These are phyloP conservation scores for Herminia tarsipennalis DNA, from an alignment of 2,888 invertebrate species.

Conservation along the genomic window DNA sequence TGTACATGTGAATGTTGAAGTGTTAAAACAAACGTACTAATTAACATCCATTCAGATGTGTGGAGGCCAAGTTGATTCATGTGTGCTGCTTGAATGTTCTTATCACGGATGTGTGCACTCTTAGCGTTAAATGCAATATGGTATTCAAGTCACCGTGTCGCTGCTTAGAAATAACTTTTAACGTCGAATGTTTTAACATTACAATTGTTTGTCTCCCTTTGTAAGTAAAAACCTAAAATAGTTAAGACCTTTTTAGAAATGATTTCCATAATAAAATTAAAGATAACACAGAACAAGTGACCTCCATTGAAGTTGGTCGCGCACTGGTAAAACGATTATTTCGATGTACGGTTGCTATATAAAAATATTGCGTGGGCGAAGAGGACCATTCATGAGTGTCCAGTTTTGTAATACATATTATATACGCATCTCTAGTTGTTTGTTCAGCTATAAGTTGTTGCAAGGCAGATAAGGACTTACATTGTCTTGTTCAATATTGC, in stretches of 20 bases:
- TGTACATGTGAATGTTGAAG: constrained; percentile 57
- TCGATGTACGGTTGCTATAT: constrained; percentile 50
- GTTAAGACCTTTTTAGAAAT: constrained; percentile 14
- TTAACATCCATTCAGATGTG: constrained; percentile 80
- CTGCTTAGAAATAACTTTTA: constrained; percentile 51
- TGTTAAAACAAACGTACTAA: constrained; percentile 80
- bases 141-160: constrained; percentile 54
- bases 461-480: constrained; percentile 31
- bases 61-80: constrained; percentile 71
- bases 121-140: constrained; percentile 54
- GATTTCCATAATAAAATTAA: constrained; percentile 4
- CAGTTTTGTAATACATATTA: constrained; percentile 59
- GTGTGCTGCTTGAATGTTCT: constrained; percentile 60
- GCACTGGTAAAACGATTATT: constrained; percentile 78
- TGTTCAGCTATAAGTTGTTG: constrained; percentile 24
- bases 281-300: constrained; percentile 41
- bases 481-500: constrained; percentile 21
- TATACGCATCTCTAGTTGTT: constrained; percentile 32
- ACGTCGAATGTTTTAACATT: constrained; percentile 31
- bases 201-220: constrained; percentile 25
- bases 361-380: constrained; percentile 55
- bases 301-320: constrained; percentile 63
- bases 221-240: constrained; percentile 29
- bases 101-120: constrained; percentile 66
- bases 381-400: constrained; percentile 60